Percentiles rank a stretch among this genome's conserved stretches.
Conservation (phyloP, 2,888 invertebrate species). For the Troglohyphantes excavatus region DNA sequence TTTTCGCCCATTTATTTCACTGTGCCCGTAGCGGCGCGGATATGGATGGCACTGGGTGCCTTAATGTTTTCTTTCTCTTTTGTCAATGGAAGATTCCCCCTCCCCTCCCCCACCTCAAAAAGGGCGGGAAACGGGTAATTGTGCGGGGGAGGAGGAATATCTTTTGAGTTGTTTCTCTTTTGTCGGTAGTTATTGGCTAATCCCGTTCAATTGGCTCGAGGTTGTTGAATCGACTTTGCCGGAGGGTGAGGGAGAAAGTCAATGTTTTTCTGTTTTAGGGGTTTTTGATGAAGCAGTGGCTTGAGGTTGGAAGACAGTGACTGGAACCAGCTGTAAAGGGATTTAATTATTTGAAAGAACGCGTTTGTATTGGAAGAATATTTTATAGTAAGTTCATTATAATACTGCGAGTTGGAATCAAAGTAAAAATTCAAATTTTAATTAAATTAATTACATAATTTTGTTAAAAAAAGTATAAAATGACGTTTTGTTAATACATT, state of each 20-base stretch:
- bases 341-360: too few relatives aligned
- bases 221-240: constrained; percentile 41
- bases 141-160: constrained; percentile 8
- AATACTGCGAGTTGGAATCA: too few relatives aligned
- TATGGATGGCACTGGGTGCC: constrained; percentile 32
- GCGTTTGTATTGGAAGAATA: too few relatives aligned
- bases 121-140: not conserved
- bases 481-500: too few relatives aligned
- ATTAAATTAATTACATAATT: too few relatives aligned
- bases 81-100: not conserved
- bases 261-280: not conserved
- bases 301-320: not conserved
- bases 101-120: not conserved
- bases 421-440: too few relatives aligned
- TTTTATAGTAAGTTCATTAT: too few relatives aligned
- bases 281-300: not conserved
- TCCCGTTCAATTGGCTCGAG: constrained; percentile 53
- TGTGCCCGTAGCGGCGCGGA: constrained; percentile 9
- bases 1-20: constrained; percentile 55
- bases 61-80: constrained; percentile 54
- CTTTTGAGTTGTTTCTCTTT: constrained; percentile 21
- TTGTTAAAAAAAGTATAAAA: too few relatives aligned
- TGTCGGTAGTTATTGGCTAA: constrained; percentile 61
- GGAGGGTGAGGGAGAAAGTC: not conserved
- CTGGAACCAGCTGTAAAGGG: too few relatives aligned